Evolutionary conservation across 2,797 vertebrate genomes (phyloP).

Genomic region (Falco columbarius): DNA sequence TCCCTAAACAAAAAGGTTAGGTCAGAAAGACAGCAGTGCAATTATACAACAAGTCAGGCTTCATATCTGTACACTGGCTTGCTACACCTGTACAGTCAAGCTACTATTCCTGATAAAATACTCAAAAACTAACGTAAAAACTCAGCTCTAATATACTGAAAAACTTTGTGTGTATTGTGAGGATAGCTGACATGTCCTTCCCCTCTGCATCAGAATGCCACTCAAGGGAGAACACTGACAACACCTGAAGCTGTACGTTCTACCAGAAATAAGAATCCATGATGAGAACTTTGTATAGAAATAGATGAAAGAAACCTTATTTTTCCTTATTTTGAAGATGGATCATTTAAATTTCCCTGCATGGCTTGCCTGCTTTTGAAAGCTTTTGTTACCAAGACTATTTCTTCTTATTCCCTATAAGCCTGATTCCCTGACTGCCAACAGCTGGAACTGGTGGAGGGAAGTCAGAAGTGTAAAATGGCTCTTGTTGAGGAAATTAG

Average conservation of each 20-base stretch:
- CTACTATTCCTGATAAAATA: neutral
- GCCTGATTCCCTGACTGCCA: neutral
- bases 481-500: conserved; percentile 12
- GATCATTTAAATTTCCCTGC: neutral
- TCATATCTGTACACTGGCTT: neutral
- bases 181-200: neutral
- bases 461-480: neutral
- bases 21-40: neutral
- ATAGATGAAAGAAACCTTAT: neutral
- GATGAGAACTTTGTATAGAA: neutral
- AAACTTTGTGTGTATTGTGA: neutral
- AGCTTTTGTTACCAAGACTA: conserved; percentile 17
- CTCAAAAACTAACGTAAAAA: no score
- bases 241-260: neutral
- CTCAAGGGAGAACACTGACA: neutral
- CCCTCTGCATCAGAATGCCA: neutral
- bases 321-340: neutral
- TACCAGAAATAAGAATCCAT: neutral
- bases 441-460: neutral
- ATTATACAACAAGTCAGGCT: neutral
- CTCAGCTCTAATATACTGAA: neutral
- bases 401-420: neutral
- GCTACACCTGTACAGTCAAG: neutral
- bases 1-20: neutral
- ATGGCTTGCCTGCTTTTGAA: neutral